Conservation (phyloP, 2,888 invertebrate genomes). For the Rhagium mordax region DNA sequence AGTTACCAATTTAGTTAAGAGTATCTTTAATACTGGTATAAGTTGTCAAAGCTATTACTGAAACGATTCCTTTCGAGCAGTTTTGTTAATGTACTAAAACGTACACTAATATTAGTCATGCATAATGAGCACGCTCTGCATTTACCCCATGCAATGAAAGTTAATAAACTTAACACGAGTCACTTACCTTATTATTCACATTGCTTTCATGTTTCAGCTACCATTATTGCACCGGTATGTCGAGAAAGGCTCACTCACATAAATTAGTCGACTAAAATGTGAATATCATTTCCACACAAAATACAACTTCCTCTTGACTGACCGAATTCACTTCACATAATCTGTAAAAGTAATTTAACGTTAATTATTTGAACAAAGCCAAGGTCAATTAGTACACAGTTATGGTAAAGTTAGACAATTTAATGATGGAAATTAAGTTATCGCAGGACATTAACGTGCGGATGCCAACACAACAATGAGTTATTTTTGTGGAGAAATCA, state of each 20-base stretch:
- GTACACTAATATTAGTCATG: background rate
- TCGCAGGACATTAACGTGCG: background rate
- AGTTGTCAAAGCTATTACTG: background rate
- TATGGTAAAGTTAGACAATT: background rate
- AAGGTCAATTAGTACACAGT: background rate
- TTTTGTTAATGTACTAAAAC: background rate
- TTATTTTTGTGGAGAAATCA: background rate
- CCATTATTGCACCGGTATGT: conserved; percentile 3
- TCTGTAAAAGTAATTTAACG: conserved; percentile 20
- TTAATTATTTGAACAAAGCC: background rate
- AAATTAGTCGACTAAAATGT: background rate
- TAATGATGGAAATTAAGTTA: background rate
- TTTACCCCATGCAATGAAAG: background rate
- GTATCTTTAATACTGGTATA: background rate
- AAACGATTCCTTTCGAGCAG: background rate
- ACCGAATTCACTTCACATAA: conserved; percentile 12
- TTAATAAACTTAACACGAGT: conserved; percentile 18
- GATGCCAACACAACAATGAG: background rate
- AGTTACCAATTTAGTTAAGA: background rate
- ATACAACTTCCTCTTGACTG: background rate
- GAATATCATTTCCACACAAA: conserved; percentile 14
- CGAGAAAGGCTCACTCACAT: background rate
- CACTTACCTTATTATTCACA: conserved; percentile 31
- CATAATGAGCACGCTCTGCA: background rate
- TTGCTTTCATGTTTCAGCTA: conserved; percentile 16